These are phyloP conservation scores for Tapirus indicus DNA, from an alignment of 2,797 vertebrate species.

Conservation along the genomic window DNA sequence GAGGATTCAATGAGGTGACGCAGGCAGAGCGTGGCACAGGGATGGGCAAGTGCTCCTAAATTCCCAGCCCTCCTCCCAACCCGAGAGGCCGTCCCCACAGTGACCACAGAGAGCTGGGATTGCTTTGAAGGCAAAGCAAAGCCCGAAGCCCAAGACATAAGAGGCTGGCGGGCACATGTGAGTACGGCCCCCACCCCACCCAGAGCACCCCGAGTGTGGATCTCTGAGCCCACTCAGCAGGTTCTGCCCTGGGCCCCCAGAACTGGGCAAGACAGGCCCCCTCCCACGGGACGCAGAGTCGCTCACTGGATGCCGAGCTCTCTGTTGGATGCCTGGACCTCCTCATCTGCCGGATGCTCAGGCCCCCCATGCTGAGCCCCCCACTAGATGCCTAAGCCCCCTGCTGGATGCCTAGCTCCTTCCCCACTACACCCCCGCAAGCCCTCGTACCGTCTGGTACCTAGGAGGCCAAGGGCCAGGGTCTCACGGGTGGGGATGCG, in stretches of 20 bases:
- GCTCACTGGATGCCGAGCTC: background rate
- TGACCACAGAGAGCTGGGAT: accelerated
- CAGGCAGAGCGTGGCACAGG: background rate
- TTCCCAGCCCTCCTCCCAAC: background rate
- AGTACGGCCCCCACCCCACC: background rate
- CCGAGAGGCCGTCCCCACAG: background rate
- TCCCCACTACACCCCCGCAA: background rate
- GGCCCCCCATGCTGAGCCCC: too few relatives aligned
- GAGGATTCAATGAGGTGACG: accelerated
- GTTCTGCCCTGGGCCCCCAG: background rate
- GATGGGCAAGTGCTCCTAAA: background rate
- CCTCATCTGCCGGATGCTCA: background rate
- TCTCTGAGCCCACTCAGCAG: background rate
- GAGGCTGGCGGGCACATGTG: too few relatives aligned
- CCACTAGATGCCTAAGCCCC: background rate
- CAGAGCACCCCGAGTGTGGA: accelerated
- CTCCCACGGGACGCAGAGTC: background rate
- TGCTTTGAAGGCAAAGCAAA: background rate
- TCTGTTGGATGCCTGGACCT: too few relatives aligned
- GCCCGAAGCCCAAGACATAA: background rate
- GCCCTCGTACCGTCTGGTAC: background rate
- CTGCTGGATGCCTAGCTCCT: background rate
- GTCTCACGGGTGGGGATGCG: accelerated
- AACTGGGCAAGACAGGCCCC: background rate
- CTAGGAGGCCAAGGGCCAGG: background rate